phyloP scores from a whole-genome alignment of 2,888 invertebrate genomes.

The Metallyticus violacea region DNA sequence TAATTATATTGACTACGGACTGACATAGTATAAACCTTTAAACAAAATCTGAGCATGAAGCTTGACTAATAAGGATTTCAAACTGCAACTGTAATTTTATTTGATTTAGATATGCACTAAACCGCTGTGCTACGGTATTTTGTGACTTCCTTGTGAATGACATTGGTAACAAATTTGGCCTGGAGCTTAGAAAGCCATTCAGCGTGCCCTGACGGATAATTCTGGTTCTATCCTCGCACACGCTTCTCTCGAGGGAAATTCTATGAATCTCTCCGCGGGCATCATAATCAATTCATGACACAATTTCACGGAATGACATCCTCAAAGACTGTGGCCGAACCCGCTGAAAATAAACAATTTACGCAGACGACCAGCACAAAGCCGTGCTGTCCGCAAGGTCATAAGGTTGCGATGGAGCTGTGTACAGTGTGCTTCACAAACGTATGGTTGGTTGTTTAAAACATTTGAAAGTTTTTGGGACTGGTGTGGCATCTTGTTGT shows the following conservation, averaged over 20 bases:
- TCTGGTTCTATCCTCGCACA: not conserved
- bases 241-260: not conserved
- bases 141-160: not conserved
- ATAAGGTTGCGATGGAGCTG: not conserved
- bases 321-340: not conserved
- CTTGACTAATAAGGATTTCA: too few species aligned
- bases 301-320: not conserved
- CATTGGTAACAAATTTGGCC: not conserved
- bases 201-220: not conserved
- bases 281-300: not conserved
- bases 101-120: too few species aligned
- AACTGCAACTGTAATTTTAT: too few species aligned
- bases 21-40: too few species aligned
- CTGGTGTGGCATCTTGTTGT: too few species aligned
- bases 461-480: too few species aligned
- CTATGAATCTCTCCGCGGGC: not conserved
- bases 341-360: not conserved
- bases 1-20: too few species aligned
- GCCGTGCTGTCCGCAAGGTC: not conserved
- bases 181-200: not conserved
- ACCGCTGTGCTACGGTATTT: too few species aligned
- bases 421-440: not conserved
- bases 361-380: not conserved
- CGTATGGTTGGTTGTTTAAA: too few species aligned
- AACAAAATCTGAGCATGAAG: too few species aligned